Base-by-base conservation (phyloP, 1,140 invertebrate species). In the Drosophila lini region DNA sequence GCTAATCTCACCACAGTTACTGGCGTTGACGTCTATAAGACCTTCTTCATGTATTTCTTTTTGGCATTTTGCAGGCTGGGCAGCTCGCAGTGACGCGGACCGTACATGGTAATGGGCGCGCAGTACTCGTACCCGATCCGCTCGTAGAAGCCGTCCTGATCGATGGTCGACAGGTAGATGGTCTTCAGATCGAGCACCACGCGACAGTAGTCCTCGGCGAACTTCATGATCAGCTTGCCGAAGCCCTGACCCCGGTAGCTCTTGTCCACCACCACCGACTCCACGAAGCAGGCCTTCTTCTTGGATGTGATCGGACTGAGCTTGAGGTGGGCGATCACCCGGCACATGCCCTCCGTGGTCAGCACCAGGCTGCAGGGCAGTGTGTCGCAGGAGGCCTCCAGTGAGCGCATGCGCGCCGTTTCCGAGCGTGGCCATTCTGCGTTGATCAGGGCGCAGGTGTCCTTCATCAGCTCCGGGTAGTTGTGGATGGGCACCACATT, bases 391-490 rank as follows among this genome's bases (percentile, higher is more conserved):
- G 96, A 97, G 28, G 94, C 93, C 89, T 94, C 92, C 34, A 97
- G 91, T 45, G 94, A 96, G 91, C 95, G 94, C 92, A 96, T 94
- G 93, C 96, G 93, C 69, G 96, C 95, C 53, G 95, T 95, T 91
- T 95, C 94, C 73, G 96, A 96, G 65, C 96, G 93, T 75, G 95
- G 95, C 96, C 96, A 97, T 94, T 97, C 96, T 41, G 95, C 94
- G 92, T 97, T 97, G 63, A 97, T 94, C 64, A 97, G 93, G 74
- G 94, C 93, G 91, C 95, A 96, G 80, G 96, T 96, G 86, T 86
- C 94, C 93, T 91, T 84, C 90, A 91, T 91, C 78, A 95, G 94
- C 85, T 97, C 94, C 44, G 95, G 95, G 81, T 95, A 92, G 74
- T 95, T 93, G 81, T 96, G 96, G 67, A 97, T 93, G 65, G 94